Evolutionary conservation across 2,888 invertebrate genomes (phyloP).

Genomic region (Malachius bipustulatus): DNA sequence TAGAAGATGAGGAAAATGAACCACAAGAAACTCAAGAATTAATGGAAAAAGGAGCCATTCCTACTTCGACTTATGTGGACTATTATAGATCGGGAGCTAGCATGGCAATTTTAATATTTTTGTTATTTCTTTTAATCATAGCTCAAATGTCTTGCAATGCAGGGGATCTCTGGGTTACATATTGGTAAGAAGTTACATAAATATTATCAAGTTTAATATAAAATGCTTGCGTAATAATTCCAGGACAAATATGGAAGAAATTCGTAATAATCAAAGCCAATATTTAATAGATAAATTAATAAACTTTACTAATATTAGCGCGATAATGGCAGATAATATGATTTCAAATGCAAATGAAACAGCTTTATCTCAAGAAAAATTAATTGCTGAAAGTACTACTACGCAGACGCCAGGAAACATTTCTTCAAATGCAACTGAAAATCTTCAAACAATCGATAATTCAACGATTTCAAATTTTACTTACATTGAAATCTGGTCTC

Average conservation of each 20-base stretch:
- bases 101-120: constrained; percentile 41
- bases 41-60: constrained; percentile 52
- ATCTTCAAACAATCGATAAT: constrained; percentile 6
- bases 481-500: constrained; percentile 7
- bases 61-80: constrained; percentile 49
- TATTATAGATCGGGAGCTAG: constrained; percentile 62
- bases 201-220: constrained; percentile 4
- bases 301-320: neutral
- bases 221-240: too few relatives aligned
- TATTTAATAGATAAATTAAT: constrained; percentile 7
- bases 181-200: constrained; percentile 46
- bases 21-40: constrained; percentile 51
- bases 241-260: constrained; percentile 39
- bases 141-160: constrained; percentile 60
- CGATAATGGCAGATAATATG: too few relatives aligned
- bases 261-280: constrained; percentile 17
- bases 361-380: too few relatives aligned
- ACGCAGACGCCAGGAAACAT: too few relatives aligned
- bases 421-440: too few relatives aligned
- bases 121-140: constrained; percentile 45
- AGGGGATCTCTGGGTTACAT: constrained; percentile 65
- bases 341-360: too few relatives aligned
- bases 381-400: too few relatives aligned
- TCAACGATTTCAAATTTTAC: constrained; percentile 2
- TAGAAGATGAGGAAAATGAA: constrained; percentile 37